Evolutionary conservation across 2,113 vertebrate species (phyloP), one percentile per base, ranked within the genome.

Genomic region (Psilopogon haemacephalus): DNA sequence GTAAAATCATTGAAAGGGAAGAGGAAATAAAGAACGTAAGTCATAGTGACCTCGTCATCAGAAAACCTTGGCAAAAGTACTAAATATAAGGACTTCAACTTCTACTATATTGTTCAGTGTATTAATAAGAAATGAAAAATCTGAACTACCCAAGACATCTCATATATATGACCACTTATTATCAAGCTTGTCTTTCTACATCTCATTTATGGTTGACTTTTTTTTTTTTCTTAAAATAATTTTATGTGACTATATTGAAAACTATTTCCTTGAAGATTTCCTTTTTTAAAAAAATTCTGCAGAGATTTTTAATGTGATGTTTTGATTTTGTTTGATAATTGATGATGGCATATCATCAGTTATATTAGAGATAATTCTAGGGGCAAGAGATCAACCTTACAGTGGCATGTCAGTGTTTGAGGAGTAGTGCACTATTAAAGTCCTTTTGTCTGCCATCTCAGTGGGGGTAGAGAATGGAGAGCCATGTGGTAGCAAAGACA

Each of bases 61-160:
- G 37, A n/a, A 88, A 90, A 42, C 30, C 42, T 71, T 72, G 19
- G 56, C 8, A 76, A 50, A 88, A 89, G 32, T 23, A 23, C 5
- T 67, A 56, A 78, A 74, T 91, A 75, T 32, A 90, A 93, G 97
- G 50, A 59, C 9, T 4, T 9, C n/a, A 89, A 30, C 18, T 46
- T 33, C 11, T 69, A 24, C 14, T 28, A 40, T 52, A 74, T 55
- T 75, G 55, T n/a, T 93, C 15, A 69, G 10, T 75, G 18, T 32
- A 80, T 86, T 92, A 86, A 89, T 92, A 71, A 75, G 78, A 74
- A 65, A 58, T 76, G 82, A 55, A 87, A 94, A 78, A 83, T 50
- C 18, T 75, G n/a, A 30, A 87, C 24, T 94, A 42, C n/a, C 88
- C 7, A 81, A 84, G 54, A 74, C 32, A 78, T 48, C 89, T 95